Evolutionary conservation across 2,888 invertebrate species (phyloP), one percentile per base, ranked within the genome.

Genomic region (Chrysolina americana): DNA sequence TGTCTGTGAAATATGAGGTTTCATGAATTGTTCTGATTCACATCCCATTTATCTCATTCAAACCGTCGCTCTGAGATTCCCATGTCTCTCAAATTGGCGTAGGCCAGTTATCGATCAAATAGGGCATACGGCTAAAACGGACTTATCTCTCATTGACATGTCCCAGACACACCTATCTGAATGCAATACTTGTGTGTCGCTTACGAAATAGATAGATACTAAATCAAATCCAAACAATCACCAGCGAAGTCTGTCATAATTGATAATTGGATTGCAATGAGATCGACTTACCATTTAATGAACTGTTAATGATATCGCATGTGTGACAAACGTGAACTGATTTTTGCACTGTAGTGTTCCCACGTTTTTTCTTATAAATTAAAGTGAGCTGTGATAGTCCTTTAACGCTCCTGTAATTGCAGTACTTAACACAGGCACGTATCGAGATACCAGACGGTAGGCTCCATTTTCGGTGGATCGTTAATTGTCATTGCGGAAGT

Each of bases 351-450:
- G 36, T 50, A 44, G 69, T 69, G 73, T 73, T 73, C 73, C 73
- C 73, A 73, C 73, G 73, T 73, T 73, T 73, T 73, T 73, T 69
- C 47, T 64, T 41, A 65, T 66, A 73, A 59, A 73, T 73, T 65
- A 47, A 59, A 69, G 73, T 65, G n/a, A 69, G 73, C 73, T 73
- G 69, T 69, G 65, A 69, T 69, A 69, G 44, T 53, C 65, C 65
- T 65, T 47, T 69, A 69, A 73, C 69, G 69, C 56, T 69, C 65
- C 65, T 69, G 68, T 69, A 73, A 73, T 73, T 73, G 69, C 65
- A 56, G 36, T 56, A 41, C 44, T 41, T 56, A 15, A 50, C 68
- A 50, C 59, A 68, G 56, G 68, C 68, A 68, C 68, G 68, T 68
- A 68, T 68, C 56, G 56, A 56, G 68, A 28, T 56, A 53, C 68